Base-by-base conservation (phyloP, 2,888 invertebrate species). In the Lydus trimaculatus region DNA sequence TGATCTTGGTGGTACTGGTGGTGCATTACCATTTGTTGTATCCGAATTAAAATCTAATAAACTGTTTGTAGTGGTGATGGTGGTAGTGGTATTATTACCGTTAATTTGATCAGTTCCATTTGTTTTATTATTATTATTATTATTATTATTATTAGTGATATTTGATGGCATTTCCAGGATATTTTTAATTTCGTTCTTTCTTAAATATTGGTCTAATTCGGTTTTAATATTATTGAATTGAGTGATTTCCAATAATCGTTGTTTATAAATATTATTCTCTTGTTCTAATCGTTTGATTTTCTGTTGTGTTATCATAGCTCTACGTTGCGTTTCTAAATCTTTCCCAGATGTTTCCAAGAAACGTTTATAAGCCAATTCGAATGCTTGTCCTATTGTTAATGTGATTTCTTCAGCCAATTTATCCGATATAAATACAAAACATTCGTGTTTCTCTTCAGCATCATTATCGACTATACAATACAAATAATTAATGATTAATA, bases 351-450 rank as follows among this genome's bases (percentile, higher is more conserved):
- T 95, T 83, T 96, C 98, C 80, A 98, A 87, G 86, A 97, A 98
- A 81, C 95, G 90, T 89, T 92, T 94, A 87, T 98, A 99, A 33
- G 98, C 99, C 82, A 99, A 88, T 87, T 99, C 98, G 85, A 99
- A 99, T 0, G 99, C 98, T 86, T 99, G 98, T 11, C 99, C 99
- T 77, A 99, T 98, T 13, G 98, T 99, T 72, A 99, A 87, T 56
- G 98, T 99, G 72, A 99, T 98, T 84, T 99, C 98, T 79, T 98
- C 98, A 1, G 98, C 98, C 82, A 98, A 87, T 87, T 98, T 98
- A 78, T 98, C 98, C 72, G 97, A 97, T 71, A 97, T 94, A 83
- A 99, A 99, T 20, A 99, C 98, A 86, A 97, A 99, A 84, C 99
- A 99, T 80, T 94, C 94, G 84, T 99, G 98, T 73, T 90, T 91